Evolutionary conservation across 1,140 invertebrate species (phyloP), one percentile per base, ranked within the genome.

Genomic region (Aporrectodea caliginosa): DNA sequence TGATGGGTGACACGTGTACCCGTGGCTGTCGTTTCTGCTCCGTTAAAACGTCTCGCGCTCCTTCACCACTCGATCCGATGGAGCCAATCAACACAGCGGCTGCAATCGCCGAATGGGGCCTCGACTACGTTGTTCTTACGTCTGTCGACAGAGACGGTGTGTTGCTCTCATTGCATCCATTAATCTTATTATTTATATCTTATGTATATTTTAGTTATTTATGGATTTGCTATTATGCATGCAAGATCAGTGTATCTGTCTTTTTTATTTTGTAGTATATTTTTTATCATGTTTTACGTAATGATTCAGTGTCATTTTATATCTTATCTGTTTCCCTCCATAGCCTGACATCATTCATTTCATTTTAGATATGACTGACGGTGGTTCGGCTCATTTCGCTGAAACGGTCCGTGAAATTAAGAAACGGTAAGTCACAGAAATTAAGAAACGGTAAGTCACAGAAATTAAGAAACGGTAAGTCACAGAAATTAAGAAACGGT

Each of bases 101-200:
- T 79, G 97, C 98, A 1, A 93, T 99, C 83, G 91, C 92, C 73
- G 92, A 93, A 70, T 99, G 98, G 98, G 95, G 95, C 16, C 89
- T 99, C 14, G 95, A 98, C 86, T 99, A 99, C 89, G 93, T 99
- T 80, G 98, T 99, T 30, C 88, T 99, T 1, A 99, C 98, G 1
- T 98, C 96, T 22, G 98, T 99, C 0, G 98, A 99, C 88, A 91
- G 98, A 87, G 98, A 98, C 91, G 95, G 93, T 94, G 84, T 85
- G 83, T 70, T 76, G 29, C 27, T 14, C 27, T 72, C 27, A 14
- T 72, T 72, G 70, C 14, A 2, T 27, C 6, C 70, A 27, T 32
- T 12, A 75, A 12, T n/a, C 22, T 27, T 31, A 27, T 35, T 12
- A 31, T 72, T n/a, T 72, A 27, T 27, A 27, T n/a, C 27, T 72